These are phyloP conservation scores for Anastatus disparis DNA, from an alignment of 1,140 invertebrate species.

Conservation along the genomic window DNA sequence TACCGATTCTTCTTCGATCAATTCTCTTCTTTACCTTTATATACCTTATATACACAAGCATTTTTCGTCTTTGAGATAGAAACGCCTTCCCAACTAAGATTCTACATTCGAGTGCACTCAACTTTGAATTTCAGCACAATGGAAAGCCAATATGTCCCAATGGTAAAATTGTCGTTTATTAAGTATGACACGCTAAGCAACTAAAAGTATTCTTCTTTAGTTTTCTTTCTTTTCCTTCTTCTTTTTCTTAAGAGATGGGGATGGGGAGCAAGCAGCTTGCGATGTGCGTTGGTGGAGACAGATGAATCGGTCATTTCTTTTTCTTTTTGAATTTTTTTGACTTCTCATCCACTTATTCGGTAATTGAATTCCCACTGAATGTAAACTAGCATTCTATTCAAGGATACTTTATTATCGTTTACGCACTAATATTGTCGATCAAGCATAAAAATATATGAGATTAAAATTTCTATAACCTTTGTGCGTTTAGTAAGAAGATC, in stretches of 20 bases:
- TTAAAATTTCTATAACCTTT: background rate
- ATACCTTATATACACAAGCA: too few relatives aligned
- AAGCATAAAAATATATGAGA: slow-evolving; percentile 14
- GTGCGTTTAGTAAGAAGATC: too few relatives aligned
- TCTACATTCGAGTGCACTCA: slow-evolving; percentile 61
- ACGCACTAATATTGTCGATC: slow-evolving; percentile 9
- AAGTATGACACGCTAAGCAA: slow-evolving; percentile 33
- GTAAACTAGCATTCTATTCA: slow-evolving; percentile 15
- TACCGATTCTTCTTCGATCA: too few relatives aligned
- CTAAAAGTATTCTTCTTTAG: too few relatives aligned
- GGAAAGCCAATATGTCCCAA: slow-evolving; percentile 56
- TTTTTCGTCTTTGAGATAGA: too few relatives aligned
- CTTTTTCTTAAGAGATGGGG: too few relatives aligned
- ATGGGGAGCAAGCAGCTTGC: slow-evolving; percentile 29
- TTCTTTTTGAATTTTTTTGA: slow-evolving; percentile 32
- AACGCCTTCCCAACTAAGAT: slow-evolving; percentile 56
- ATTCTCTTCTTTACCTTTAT: too few relatives aligned
- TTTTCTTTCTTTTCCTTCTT: background rate
- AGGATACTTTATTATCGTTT: slow-evolving; percentile 9
- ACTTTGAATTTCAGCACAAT: slow-evolving; percentile 60
- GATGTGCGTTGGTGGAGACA: background rate
- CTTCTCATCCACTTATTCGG: slow-evolving; percentile 38
- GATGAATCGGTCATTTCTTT: slow-evolving; percentile 26
- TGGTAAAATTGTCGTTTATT: slow-evolving; percentile 61
- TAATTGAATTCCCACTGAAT: slow-evolving; percentile 30